Base-by-base conservation (phyloP, 2,888 invertebrate species). In the Belgica antarctica region DNA sequence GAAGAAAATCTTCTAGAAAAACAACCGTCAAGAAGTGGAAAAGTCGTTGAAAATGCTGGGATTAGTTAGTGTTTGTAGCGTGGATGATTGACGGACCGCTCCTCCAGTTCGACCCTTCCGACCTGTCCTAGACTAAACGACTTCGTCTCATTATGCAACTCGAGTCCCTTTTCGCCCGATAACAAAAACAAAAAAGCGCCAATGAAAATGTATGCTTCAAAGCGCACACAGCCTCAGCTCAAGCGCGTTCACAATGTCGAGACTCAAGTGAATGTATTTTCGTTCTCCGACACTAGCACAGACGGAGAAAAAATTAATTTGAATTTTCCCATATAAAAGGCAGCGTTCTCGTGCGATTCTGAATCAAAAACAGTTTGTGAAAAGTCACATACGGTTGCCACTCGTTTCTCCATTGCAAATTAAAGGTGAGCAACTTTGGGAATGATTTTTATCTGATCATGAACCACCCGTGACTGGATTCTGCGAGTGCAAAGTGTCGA, bases 361-460 rank as follows among this genome's bases (percentile, higher is more conserved):
- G 68, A 47, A 15, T 68, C 68, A 68, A 68, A 57, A 68, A 68
- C 68, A 68, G 52, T 68, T 68, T 68, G 68, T 68, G 68, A 57
- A 68, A 68, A 68, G 68, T 68, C 68, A 68, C 68, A 57, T 17
- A 47, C 68, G 52, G 68, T 68, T 68, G 68, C 28, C 27, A 59
- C 22, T 65, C 22, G 24, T 68, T 57, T 57, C 28, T 68, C 28
- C 31, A 27, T 27, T 57, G 52, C 68, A 68, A 68, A 57, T 68
- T 68, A 22, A 57, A 68, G 68, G 68, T 68, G 68, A 68, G 68
- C 17, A 31, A 25, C 27, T 59, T 57, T 24, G 25, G 8, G 17
- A 46, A 1, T 27, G 5, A 19, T 27, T 59, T n/a, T 27, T 25
- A 27, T 27, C 59, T 10, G 22, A 59, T n/a, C n/a, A n/a, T n/a